Percentiles rank a stretch among this genome's conserved stretches.
Evolutionary conservation across 2,888 invertebrate species (phyloP).

Genomic region (Steromphala cineraria): DNA sequence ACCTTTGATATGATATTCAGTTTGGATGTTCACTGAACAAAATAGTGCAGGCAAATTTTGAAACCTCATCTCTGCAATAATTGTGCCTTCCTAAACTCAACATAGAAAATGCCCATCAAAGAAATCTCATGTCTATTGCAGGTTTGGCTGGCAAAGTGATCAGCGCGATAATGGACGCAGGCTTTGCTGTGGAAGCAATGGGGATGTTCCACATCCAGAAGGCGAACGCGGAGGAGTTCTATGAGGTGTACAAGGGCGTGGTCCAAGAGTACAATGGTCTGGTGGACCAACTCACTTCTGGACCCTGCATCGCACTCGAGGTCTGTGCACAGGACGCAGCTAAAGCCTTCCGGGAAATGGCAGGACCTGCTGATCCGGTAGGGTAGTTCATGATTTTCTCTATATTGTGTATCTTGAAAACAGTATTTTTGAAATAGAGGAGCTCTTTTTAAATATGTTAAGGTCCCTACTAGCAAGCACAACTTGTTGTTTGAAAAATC

Average conservation of each 20-base stretch:
- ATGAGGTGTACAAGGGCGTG: conserved; percentile 92
- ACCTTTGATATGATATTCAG: too few species aligned
- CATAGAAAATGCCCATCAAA: too few species aligned
- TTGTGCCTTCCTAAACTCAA: too few species aligned
- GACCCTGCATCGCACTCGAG: conserved; percentile 91
- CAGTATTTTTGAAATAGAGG: too few species aligned
- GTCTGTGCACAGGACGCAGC: conserved; percentile 77
- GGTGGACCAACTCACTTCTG: conserved; percentile 89
- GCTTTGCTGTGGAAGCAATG: conserved; percentile 87
- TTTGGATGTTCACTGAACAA: background rate
- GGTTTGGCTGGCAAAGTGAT: conserved; percentile 82
- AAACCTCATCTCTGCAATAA: background rate
- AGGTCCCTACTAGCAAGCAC: too few species aligned
- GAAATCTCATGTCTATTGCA: conserved; percentile 39
- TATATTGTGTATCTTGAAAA: too few species aligned
- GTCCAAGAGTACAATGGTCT: conserved; percentile 78
- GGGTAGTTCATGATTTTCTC: too few species aligned
- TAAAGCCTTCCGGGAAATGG: conserved; percentile 85
- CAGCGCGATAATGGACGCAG: conserved; percentile 84
- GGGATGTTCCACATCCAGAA: conserved; percentile 85
- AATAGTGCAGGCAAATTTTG: background rate
- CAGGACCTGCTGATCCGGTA: conserved; percentile 94
- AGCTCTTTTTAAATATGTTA: too few species aligned
- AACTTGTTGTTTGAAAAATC: too few species aligned
- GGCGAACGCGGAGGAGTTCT: conserved; percentile 91